Percentiles rank a stretch among this genome's conserved stretches.
Conservation (phyloP, 2,797 vertebrate species). For the Acanthurus lineatus region DNA sequence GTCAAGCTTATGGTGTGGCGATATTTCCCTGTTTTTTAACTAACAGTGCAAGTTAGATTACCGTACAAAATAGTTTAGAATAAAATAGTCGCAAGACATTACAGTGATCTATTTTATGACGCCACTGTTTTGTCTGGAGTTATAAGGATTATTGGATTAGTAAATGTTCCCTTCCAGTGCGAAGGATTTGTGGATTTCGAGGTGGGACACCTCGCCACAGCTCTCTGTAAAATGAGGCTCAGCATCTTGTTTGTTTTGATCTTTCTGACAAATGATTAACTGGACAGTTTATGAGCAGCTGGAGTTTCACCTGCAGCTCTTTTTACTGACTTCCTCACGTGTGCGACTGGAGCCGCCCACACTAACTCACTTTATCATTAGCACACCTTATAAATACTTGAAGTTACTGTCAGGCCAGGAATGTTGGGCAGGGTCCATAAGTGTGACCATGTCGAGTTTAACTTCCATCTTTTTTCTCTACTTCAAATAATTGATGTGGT, state of each 20-base stretch:
- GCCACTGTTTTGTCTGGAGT: not conserved
- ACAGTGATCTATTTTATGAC: not conserved
- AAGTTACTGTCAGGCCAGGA: constrained; percentile 5
- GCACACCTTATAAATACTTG: not conserved
- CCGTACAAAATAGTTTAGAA: no score
- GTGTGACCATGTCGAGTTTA: no score
- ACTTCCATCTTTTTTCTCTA: no score
- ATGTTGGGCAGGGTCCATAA: not conserved
- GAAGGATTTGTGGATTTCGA: not conserved
- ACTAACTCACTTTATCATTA: constrained; percentile 1
- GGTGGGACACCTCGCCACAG: not conserved
- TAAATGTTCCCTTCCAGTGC: not conserved
- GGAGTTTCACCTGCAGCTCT: constrained; percentile 46
- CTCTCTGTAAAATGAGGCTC: constrained; percentile 11
- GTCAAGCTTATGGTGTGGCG: no score
- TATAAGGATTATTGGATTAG: not conserved
- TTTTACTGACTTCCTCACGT: constrained; percentile 21
- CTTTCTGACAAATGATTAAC: constrained; percentile 65
- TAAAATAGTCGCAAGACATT: no score
- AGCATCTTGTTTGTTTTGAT: constrained; percentile 62
- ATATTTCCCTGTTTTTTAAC: no score
- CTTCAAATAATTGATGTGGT: no score
- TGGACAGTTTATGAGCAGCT: constrained; percentile 43
- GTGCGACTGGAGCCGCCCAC: not conserved
- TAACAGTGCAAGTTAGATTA: no score